phyloP scores from a whole-genome alignment of 2,888 invertebrate genomes.

The Cyrtodaria siliqua region DNA sequence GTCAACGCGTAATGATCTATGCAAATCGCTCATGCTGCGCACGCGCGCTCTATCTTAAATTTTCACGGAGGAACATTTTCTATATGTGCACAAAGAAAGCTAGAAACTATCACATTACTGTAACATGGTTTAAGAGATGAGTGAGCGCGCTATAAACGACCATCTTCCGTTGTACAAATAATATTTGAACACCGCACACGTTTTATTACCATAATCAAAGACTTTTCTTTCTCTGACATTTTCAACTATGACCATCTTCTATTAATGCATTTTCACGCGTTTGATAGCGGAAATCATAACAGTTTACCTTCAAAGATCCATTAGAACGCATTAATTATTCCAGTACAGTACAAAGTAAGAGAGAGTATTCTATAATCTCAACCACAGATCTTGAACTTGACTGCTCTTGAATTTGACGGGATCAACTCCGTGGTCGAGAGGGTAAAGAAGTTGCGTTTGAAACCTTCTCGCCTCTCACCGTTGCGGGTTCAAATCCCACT shows the following conservation, averaged over 20 bases:
- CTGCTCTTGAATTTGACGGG: too few species aligned
- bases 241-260: background rate
- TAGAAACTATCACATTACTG: slow-evolving; percentile 13
- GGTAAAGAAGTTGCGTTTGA: too few species aligned
- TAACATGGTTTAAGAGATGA: slow-evolving; percentile 9
- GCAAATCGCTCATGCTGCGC: slow-evolving; percentile 48
- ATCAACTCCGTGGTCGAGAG: too few species aligned
- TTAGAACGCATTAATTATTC: too few species aligned
- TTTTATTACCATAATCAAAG: slow-evolving; percentile 33
- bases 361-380: background rate
- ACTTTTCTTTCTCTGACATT: background rate
- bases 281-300: too few species aligned
- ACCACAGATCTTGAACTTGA: too few species aligned
- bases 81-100: slow-evolving; percentile 27
- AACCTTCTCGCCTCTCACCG: too few species aligned
- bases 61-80: slow-evolving; percentile 17
- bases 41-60: slow-evolving; percentile 50
- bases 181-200: slow-evolving; percentile 25
- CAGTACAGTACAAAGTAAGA: too few species aligned
- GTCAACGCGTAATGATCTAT: slow-evolving; percentile 46
- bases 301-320: too few species aligned
- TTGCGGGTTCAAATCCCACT: too few species aligned
- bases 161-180: slow-evolving; percentile 25
- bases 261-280: background rate
- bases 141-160: slow-evolving; percentile 12